Percentiles rank a stretch among this genome's conserved stretches.
Conservation (phyloP, 2,113 vertebrate genomes). For the Clarias gariepinus region DNA sequence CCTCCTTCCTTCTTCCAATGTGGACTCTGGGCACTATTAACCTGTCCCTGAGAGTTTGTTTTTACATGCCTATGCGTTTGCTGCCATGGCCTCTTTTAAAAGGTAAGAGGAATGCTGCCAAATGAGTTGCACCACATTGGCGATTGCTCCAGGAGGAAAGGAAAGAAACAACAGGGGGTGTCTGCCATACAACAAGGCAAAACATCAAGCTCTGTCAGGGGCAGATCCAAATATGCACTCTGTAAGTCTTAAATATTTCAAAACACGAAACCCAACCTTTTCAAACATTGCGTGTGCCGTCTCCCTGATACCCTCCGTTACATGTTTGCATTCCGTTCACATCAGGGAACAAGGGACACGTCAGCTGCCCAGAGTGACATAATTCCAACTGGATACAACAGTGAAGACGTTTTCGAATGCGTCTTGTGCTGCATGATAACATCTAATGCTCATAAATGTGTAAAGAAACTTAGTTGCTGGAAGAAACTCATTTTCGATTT, state of each 20-base stretch:
- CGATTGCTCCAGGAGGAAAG: slow-evolving; percentile 56
- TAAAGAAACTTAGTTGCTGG: not conserved
- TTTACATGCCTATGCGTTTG: slow-evolving; percentile 56
- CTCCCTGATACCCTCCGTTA: slow-evolving; percentile 43
- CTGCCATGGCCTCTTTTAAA: slow-evolving; percentile 59
- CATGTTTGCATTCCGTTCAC: slow-evolving; percentile 66
- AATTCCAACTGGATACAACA: slow-evolving; percentile 40
- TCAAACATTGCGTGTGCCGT: slow-evolving; percentile 61
- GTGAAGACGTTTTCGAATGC: not conserved
- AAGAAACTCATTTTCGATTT: not conserved
- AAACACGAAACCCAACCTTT: slow-evolving; percentile 66
- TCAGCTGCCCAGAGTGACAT: slow-evolving; percentile 56
- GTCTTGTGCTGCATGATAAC: not conserved
- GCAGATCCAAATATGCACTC: slow-evolving; percentile 66
- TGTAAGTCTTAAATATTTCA: slow-evolving; percentile 66
- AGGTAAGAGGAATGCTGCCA: slow-evolving; percentile 61
- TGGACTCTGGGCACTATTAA: slow-evolving; percentile 63
- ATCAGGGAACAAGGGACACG: slow-evolving; percentile 49
- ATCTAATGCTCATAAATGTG: not conserved
- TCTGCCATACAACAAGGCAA: slow-evolving; percentile 63
- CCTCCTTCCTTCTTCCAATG: slow-evolving; percentile 17
- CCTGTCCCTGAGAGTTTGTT: slow-evolving; percentile 61
- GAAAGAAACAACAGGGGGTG: slow-evolving; percentile 66
- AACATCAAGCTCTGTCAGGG: slow-evolving; percentile 61
- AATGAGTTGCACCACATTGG: slow-evolving; percentile 62